Conservation (phyloP, 2,113 vertebrate genomes). For the Zosterops hypoxanthus region DNA sequence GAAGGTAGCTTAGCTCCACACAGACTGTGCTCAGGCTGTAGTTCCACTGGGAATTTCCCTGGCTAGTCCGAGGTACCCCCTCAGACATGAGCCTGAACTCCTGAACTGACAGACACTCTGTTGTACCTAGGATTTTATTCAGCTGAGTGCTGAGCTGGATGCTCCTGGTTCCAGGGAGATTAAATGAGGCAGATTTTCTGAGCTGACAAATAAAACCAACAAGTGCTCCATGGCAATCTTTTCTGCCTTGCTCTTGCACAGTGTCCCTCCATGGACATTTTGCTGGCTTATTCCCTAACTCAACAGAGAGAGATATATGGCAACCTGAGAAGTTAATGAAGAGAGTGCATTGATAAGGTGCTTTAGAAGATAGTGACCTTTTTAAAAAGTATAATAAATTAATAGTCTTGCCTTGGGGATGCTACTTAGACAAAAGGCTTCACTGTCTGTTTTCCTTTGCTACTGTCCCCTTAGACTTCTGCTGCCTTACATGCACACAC, state of each 20-base stretch:
- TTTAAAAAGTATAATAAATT: not conserved
- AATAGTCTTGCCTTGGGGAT: not conserved
- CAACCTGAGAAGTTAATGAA: not conserved
- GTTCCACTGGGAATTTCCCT: not conserved
- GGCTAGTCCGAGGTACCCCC: fast-evolving
- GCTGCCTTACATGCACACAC: not conserved
- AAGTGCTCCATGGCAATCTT: not conserved
- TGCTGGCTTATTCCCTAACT: not conserved
- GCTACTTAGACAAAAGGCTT: not conserved
- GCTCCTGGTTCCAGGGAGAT: not conserved
- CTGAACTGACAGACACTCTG: not conserved
- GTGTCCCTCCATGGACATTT: not conserved
- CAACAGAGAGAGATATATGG: not conserved
- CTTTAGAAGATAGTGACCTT: not conserved
- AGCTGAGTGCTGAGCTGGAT: not conserved
- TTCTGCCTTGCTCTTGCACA: not conserved
- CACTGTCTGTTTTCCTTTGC: not conserved
- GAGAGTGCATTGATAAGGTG: not conserved
- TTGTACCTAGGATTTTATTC: not conserved
- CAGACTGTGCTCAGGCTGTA: fast-evolving
- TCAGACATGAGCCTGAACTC: fast-evolving
- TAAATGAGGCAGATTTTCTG: not conserved
- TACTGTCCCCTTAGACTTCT: not conserved
- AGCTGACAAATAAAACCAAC: not conserved
- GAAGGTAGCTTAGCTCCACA: not conserved